Evolutionary conservation across 2,888 invertebrate species (phyloP), one percentile per base, ranked within the genome.

Genomic region (Zele albiditarsus): DNA sequence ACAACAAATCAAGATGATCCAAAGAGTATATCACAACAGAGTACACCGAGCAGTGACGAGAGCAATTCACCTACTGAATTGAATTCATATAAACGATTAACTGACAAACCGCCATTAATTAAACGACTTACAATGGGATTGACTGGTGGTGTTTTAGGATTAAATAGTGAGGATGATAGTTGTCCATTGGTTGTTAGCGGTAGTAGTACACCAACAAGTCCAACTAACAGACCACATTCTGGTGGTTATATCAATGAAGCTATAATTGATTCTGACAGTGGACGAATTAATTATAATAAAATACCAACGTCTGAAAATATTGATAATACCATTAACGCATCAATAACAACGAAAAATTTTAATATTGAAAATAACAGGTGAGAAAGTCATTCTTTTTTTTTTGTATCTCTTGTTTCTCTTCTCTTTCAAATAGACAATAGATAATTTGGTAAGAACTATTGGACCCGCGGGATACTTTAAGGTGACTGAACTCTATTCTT

Each of bases 1-100:
- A 84, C 85, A 80, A 63, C 28, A 20, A 87, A 85, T 80, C 86
- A 85, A 76, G 84, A 87, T 81, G 88, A 85, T 73, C 80, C 87
- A 60, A 89, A 89, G 80, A 90, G 87, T 79, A 86, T 89, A 80
- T 91, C 91, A 6, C 91, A 91, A 79, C 91, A 91, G 84, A 91
- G 91, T 80, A 91, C 91, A 62, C 93, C 93, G 42, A 94, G 94
- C 89, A 96, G 95, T 82, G 96, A 96, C 89, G 96, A 96, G 90
- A 95, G 95, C 86, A 95, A 95, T 90, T 96, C 96, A 12, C 96
- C 96, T 65, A 95, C 95, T 69, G 96, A 96, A 91, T 92, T 96
- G 89, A 95, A 95, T 90, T 95, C 95, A 86, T 96, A 95, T 90
- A 94, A 95, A 88, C 91, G 95, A 84, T 92, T 96, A 87, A 92